Evolutionary conservation across 1,140 invertebrate genomes (phyloP), one percentile per base, ranked within the genome.

Genomic region (Drosophila funebris): DNA sequence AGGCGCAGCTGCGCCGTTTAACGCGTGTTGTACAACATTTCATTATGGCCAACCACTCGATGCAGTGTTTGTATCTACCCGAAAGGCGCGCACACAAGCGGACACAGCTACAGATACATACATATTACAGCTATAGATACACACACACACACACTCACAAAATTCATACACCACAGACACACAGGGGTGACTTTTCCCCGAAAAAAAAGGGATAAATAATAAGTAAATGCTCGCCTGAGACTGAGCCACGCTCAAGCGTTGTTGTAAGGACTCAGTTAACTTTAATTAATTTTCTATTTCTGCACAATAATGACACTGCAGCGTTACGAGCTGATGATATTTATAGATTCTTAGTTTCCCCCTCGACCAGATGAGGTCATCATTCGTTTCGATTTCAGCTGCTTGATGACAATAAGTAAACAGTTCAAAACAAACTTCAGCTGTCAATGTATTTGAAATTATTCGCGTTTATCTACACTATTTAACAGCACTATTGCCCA

Each of bases 211-310:
- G 62, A 72, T 72, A 72, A 72, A 68, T 60, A 62, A 60, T 68
- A 52, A 76, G 57, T 73, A 56, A 75, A 67, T 60, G 69, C 36
- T 24, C 48, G 66, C 29, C 22, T 53, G 46, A 41, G 24, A 61
- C 36, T 39, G 27, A 22, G 56, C 29, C 36, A 43, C 24, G 44
- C 24, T 50, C 39, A 39, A 24, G 66, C 31, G 48, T 33, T 54
- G 37, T 41, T 54, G 37, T 41, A 50, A 72, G 53, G 44, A 72
- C 46, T 46, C 66, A 37, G 31, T 70, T 77, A 77, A 77, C 58
- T 77, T 77, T 70, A 77, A 77, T 77, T 77, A 77, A 77, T 64
- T 74, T 77, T 77, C 64, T 70, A 77, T 76, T 73, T 73, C 36
- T 52, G 58, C 33, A 54, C 52, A 20, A 41, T 56, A 67, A 56